phyloP scores from a whole-genome alignment of 2,113 vertebrate species.

The Leucopsar rothschildi region DNA sequence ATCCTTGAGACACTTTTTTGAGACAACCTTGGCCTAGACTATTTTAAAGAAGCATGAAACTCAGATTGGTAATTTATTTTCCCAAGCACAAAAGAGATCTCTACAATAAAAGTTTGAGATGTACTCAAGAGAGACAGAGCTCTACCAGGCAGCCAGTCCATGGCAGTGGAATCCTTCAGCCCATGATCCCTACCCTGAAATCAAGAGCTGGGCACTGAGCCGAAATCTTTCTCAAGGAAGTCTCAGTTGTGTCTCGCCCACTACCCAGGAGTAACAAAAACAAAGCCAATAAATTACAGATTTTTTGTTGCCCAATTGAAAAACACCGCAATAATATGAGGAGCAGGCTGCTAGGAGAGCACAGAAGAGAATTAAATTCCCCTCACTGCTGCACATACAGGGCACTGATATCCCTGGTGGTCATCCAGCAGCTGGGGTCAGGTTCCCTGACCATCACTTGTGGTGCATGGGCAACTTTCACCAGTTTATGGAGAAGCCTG shows the following conservation, averaged over 20 bases:
- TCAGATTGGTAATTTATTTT: background rate
- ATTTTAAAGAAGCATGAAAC: background rate
- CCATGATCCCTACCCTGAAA: background rate
- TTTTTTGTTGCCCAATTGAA: background rate
- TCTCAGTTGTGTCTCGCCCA: background rate
- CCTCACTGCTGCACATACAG: background rate
- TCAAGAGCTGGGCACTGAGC: background rate
- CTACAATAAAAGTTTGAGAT: background rate
- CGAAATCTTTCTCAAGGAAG: background rate
- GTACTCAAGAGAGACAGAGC: background rate
- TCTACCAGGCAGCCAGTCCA: background rate
- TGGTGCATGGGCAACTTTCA: background rate
- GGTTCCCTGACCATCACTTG: background rate
- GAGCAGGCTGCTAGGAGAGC: background rate
- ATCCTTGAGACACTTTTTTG: slow-evolving; percentile 20
- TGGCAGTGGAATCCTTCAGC: background rate
- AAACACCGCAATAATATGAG: background rate
- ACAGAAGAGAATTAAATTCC: background rate
- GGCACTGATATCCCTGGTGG: background rate
- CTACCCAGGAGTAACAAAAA: background rate
- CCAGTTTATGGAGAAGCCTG: background rate
- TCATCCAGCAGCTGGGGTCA: background rate
- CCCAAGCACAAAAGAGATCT: background rate
- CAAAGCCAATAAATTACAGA: background rate
- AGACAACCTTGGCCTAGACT: slow-evolving; percentile 21